Percentiles rank a stretch among this genome's conserved stretches.
phyloP scores from a whole-genome alignment of 2,888 invertebrate genomes.

The Andrena bucephala region DNA sequence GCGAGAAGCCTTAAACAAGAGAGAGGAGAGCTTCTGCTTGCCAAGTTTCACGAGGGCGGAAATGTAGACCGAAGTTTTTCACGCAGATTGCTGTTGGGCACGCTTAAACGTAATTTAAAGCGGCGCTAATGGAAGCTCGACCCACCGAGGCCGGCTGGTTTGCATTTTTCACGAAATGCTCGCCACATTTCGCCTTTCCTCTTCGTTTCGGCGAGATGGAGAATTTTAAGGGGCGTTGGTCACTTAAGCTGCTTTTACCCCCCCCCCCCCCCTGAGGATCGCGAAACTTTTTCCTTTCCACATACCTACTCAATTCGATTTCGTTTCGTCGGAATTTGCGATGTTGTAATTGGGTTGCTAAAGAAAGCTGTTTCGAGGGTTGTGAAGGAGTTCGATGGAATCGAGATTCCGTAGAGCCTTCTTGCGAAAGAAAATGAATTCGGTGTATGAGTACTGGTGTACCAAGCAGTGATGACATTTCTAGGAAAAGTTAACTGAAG shows the following conservation, averaged over 20 bases:
- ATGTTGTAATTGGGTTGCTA: background rate
- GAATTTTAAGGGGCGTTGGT: conserved; percentile 4
- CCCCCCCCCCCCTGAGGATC: background rate
- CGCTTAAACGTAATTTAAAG: conserved; percentile 36
- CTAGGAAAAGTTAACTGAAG: too few species aligned
- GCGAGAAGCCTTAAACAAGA: conserved; percentile 5
- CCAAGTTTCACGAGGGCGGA: background rate
- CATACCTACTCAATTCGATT: background rate
- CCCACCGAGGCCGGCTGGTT: background rate
- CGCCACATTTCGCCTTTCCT: background rate
- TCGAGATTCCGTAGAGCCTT: too few species aligned
- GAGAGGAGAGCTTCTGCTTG: background rate
- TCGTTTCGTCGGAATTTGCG: background rate
- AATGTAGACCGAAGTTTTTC: conserved; percentile 7
- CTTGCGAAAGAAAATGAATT: too few species aligned
- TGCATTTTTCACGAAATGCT: conserved; percentile 10
- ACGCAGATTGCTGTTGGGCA: conserved; percentile 17
- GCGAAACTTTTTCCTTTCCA: background rate
- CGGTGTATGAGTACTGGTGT: too few species aligned
- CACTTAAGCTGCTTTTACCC: background rate
- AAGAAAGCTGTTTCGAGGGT: too few species aligned
- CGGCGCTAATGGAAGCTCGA: conserved; percentile 31
- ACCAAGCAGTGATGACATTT: too few species aligned
- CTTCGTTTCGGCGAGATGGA: background rate
- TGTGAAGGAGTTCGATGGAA: too few species aligned